Evolutionary conservation across 2,888 invertebrate genomes (phyloP), one percentile per base, ranked within the genome.

Genomic region (Drosophila atripex): DNA sequence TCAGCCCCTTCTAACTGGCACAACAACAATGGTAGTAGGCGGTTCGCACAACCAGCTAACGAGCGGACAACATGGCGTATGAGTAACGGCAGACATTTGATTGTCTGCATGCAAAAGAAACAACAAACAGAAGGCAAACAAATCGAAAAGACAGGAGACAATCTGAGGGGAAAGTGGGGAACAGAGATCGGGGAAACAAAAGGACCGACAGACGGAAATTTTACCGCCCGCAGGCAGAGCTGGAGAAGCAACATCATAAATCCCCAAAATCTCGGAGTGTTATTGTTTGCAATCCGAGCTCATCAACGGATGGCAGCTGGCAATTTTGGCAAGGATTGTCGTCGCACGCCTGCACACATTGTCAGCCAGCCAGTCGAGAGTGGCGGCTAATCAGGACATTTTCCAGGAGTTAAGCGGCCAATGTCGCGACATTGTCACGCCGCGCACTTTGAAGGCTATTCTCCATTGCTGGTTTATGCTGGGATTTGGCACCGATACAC

Each of bases 261-360:
- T 88, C 85, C 87, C 76, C 76, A 55, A 87, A 87, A 88, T 82
- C 87, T 84, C 70, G 78, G 63, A 45, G 71, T 86, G 88, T 87
- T 88, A 85, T 85, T 88, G 86, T 87, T 88, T 72, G 85, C 78
- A 86, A 89, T 61, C 76, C 78, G 72, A 77, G 86, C 84, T 88
- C 73, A 75, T 77, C 86, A 77, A 70, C 51, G 38, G 54, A 49
- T 53, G 66, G 51, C 43, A 58, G 52, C n/a, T 38, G 54, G 30
- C 57, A 16, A 41, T 23, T 46, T 56, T 25, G 30, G 51, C 49
- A 23, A 45, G 58, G 47, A 60, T 43, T 56, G 51, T 50, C 49
- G 47, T 47, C 60, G 54, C 57, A 59, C 51, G 25, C 47, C 63
- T 59, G 53, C 49, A 38, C 64, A 32, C 57, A 65, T 51, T 60